Conservation (phyloP, 2,888 invertebrate species). For the Eristalis intricaria region DNA sequence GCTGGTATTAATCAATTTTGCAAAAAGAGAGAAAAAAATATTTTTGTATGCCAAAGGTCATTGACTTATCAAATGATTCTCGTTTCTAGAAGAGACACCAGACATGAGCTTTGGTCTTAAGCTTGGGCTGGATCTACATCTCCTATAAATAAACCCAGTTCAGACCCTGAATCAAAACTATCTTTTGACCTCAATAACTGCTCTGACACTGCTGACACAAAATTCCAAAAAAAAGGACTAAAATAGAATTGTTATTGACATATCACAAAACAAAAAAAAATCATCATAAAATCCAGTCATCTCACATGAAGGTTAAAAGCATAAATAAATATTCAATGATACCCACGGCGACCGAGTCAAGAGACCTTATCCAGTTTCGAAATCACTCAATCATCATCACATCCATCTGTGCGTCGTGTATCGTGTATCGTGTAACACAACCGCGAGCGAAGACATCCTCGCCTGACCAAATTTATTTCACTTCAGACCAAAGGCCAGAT, state of each 20-base stretch:
- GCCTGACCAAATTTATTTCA: not conserved
- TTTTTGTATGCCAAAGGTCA: no score
- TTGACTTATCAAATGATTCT: no score
- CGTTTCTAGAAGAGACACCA: no score
- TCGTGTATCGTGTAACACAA: not conserved
- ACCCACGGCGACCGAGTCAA: not conserved
- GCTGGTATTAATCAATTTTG: no score
- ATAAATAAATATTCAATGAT: not conserved
- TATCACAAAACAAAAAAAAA: not conserved
- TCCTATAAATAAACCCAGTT: no score
- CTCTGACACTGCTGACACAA: not conserved
- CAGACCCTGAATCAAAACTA: no score
- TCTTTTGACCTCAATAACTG: no score
- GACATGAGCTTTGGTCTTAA: no score
- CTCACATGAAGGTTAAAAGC: not conserved
- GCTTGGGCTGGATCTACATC: no score
- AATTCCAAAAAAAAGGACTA: not conserved
- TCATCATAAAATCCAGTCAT: not conserved
- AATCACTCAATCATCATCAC: conserved; percentile 1
- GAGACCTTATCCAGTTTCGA: not conserved
- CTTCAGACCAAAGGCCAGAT: not conserved
- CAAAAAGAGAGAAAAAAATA: no score
- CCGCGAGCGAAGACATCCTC: not conserved
- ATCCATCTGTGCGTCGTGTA: not conserved
- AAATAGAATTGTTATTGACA: not conserved